Base-by-base conservation (phyloP, 2,797 vertebrate genomes). In the Darevskia mixta region DNA sequence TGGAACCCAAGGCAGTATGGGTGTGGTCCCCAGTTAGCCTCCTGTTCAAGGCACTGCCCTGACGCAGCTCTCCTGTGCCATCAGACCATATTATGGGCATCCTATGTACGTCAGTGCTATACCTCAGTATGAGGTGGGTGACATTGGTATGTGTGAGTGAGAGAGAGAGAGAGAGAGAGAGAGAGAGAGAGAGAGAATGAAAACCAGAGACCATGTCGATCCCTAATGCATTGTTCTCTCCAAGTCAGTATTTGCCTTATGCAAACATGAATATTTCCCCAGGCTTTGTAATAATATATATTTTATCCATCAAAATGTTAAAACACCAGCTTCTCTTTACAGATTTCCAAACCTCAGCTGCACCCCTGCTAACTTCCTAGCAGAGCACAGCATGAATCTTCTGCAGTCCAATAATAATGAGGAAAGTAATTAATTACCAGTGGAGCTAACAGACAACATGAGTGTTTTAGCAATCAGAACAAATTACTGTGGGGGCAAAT, bases 391-490 rank as follows among this genome's bases (percentile, higher is more conserved):
- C 75, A 80, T 83, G 87, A 77, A 9, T 87, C 88, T 93, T 89
- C 90, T 90, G 81, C 49, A 10, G 84, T 89, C 35, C 2, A 72
- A 78, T 82, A 61, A 72, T 64, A 73, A 75, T 72, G 86, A 85
- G 71, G 88, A 75, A 86, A 88, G 76, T 91, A 82, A 88, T 92
- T 92, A 86, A 83, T 83, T 66, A 81, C 82, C 89, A 83, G 86
- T 92, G 86, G 81, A 89, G 79, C 82, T 94, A 90, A 93, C 29
- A 90, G 92, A 76, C 83, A 90, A 91, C 66, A 89, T 18, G 76
- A 94, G 88, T 49, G 29, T 91, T 94, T 91, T 86, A 89, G 89
- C 83, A 82, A 83, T 93, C 88, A 64, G n/a, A 90, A 38, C 58
- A 86, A 93, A 90, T 94, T 82, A 91, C 43, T 43, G 49, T 72